These are phyloP conservation scores for Hermetia illucens DNA, from an alignment of 1,140 invertebrate genomes.

Conservation along the genomic window DNA sequence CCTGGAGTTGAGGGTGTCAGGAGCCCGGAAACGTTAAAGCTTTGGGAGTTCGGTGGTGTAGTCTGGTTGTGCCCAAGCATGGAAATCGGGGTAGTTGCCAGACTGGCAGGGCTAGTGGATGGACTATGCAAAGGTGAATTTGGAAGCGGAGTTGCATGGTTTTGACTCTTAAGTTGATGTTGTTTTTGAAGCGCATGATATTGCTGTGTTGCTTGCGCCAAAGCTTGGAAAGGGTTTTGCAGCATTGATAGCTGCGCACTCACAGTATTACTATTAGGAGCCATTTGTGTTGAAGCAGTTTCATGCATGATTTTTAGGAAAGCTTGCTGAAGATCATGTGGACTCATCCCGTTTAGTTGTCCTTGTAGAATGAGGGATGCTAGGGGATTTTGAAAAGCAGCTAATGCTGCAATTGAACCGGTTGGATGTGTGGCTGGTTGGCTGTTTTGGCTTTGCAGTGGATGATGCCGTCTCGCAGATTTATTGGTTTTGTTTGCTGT, in stretches of 20 bases:
- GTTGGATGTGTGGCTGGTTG: conserved; percentile 4
- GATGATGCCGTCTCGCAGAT: not conserved
- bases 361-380: conserved; percentile 9
- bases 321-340: conserved; percentile 26
- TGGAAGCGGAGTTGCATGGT: conserved; percentile 31
- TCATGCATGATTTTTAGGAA: conserved; percentile 28
- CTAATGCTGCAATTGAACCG: conserved; percentile 6
- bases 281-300: conserved; percentile 13
- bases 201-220: conserved; percentile 67
- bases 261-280: conserved; percentile 1
- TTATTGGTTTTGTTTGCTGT: too few species aligned
- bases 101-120: conserved; percentile 32
- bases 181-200: conserved; percentile 66
- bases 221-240: conserved; percentile 41
- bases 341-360: conserved; percentile 13
- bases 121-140: conserved; percentile 37
- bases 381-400: conserved; percentile 11
- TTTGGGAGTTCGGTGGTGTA: conserved; percentile 27
- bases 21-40: conserved; percentile 25
- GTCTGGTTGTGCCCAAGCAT: conserved; percentile 26
- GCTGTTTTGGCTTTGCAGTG: not conserved
- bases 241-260: conserved; percentile 18
- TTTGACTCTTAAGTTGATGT: conserved; percentile 39
- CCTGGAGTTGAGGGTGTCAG: conserved; percentile 34
- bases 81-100: conserved; percentile 23